Evolutionary conservation across 2,888 invertebrate genomes (phyloP), one percentile per base, ranked within the genome.

Genomic region (Euzetes globulus): DNA sequence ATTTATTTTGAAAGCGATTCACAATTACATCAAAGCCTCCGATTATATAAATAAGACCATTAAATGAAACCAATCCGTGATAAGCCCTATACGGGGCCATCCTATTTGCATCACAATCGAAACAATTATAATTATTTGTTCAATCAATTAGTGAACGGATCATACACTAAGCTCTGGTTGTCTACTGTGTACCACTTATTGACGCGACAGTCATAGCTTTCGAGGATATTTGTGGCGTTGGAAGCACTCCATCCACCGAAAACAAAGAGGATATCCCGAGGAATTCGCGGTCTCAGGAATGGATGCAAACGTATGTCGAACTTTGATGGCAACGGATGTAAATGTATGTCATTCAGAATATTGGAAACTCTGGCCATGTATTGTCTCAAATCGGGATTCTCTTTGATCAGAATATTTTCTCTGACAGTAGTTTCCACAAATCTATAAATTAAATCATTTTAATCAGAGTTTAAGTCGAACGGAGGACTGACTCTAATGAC

Each of bases 151-250:
- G 9, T 11, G 33, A 47, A 27, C 27, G 17, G n/a, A 22, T 25
- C 71, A 27, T 25, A 71, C 52, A 22, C 27, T 50, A 52, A 41
- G 29, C 33, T 29, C n/a, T 72, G 55, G 11, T 65, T 47, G 13
- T 73, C 86, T 0, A 88, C 88, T 37, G 88, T 84, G 80, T 89
- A 88, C 92, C 92, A 92, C 73, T 88, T 85, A 80, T 91, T 88
- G 0, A 90, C 81, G 45, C 82, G 78, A 27, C 80, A 79, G 79
- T 85, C 85, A 78, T 84, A 85, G 0, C 84, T 82, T 78, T 85
- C 85, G 71, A 85, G 82, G 77, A 83, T 81, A 83, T 88, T 90
- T 0, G 91, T 91, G 0, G 91, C 91, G 77, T 89, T 89, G n/a
- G 91, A 91, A 19, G 89, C 83, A 76, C 83, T 84, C 92, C 86